Evolutionary conservation across 2,113 vertebrate genomes (phyloP).

Genomic region (Strigops habroptila): DNA sequence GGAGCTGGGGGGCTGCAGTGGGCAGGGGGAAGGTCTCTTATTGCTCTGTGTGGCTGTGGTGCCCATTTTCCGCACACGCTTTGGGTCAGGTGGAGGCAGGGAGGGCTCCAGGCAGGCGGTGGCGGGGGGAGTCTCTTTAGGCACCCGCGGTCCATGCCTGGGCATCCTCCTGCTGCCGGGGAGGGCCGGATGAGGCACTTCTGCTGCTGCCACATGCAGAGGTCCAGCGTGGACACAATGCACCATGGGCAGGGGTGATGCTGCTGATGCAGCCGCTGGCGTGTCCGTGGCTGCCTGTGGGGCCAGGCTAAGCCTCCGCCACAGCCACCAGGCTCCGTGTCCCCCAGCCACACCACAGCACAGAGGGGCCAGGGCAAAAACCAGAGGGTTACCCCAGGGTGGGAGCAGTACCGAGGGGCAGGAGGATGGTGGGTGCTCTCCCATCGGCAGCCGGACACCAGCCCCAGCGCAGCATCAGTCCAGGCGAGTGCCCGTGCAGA

Average conservation of each 20-base stretch:
- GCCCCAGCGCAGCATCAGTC: not conserved
- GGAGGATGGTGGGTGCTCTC: not conserved
- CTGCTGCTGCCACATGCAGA: not conserved
- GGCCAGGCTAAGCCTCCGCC: too few relatives aligned
- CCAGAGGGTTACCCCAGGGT: accelerated
- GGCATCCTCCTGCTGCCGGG: accelerated
- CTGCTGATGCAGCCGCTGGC: not conserved
- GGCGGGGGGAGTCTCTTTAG: not conserved
- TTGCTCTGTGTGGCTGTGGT: not conserved
- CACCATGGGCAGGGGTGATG: accelerated
- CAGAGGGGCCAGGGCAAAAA: accelerated
- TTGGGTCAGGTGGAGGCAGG: not conserved
- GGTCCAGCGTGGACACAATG: not conserved
- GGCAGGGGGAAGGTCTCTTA: not conserved
- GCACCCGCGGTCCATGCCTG: not conserved
- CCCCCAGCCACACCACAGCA: accelerated
- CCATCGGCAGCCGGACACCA: not conserved
- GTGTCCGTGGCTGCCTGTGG: accelerated
- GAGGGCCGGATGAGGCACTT: slow-evolving; percentile 22
- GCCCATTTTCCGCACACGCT: not conserved
- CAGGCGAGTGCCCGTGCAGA: not conserved
- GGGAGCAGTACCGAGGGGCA: not conserved
- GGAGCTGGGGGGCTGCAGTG: not conserved
- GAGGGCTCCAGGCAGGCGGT: not conserved
- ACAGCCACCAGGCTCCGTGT: not conserved